Evolutionary conservation across 2,888 invertebrate genomes (phyloP).

Genomic region (Unio pictorum): DNA sequence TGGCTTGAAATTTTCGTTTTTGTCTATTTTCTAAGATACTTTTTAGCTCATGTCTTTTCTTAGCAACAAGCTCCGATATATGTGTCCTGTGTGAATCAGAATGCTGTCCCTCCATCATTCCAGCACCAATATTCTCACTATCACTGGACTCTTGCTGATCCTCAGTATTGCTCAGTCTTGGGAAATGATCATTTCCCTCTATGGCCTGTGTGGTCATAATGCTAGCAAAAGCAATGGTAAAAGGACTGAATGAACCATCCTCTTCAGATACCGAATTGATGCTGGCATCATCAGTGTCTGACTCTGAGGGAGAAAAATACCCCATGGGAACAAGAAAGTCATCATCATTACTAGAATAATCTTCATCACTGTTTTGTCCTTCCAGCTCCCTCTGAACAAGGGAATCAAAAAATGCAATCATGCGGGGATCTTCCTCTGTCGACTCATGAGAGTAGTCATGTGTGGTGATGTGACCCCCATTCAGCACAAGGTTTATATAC

Average conservation of each 20-base stretch:
- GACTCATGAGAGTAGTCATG: slow-evolving; percentile 92
- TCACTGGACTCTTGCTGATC: slow-evolving; percentile 7
- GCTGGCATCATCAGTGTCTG: slow-evolving; percentile 20
- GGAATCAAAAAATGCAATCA: slow-evolving; percentile 98
- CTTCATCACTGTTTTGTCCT: slow-evolving; percentile 72
- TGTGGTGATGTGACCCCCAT: slow-evolving; percentile 81
- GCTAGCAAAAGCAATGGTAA: slow-evolving; percentile 58
- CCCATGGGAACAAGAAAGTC: slow-evolving; percentile 52
- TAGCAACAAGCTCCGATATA: slow-evolving; percentile 49
- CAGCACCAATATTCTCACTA: background rate
- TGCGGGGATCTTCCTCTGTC: slow-evolving; percentile 90
- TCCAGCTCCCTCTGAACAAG: slow-evolving; percentile 92
- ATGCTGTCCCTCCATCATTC: slow-evolving; percentile 6
- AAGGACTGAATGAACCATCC: slow-evolving; percentile 45
- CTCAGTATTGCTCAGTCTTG: slow-evolving; percentile 29
- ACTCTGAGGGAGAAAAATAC: slow-evolving; percentile 44
- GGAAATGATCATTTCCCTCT: slow-evolving; percentile 28
- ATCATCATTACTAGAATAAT: slow-evolving; percentile 52
- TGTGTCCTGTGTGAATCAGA: slow-evolving; percentile 20
- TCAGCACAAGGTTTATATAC: slow-evolving; percentile 85
- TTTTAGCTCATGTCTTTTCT: slow-evolving; percentile 46
- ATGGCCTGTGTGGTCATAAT: slow-evolving; percentile 50
- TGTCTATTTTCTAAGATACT: slow-evolving; percentile 12
- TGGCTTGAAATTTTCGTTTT: background rate
- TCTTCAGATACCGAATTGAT: slow-evolving; percentile 15